These are phyloP conservation scores for Norana najaformis DNA, from an alignment of 2,888 invertebrate species.

Conservation along the genomic window DNA sequence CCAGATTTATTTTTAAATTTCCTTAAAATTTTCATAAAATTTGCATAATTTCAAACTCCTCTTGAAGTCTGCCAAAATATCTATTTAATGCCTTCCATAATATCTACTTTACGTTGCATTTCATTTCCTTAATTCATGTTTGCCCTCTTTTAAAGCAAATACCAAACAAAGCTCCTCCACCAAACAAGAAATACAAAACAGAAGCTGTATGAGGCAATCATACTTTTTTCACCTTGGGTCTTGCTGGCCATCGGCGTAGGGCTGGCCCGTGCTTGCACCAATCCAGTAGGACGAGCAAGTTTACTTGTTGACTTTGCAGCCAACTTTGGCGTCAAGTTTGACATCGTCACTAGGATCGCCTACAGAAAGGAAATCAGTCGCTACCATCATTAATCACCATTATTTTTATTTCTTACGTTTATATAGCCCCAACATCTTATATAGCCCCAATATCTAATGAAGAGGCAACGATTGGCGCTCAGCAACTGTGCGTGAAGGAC, in stretches of 20 bases:
- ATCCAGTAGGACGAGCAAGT: conserved; percentile 30
- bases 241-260: conserved; percentile 7
- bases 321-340: conserved; percentile 19
- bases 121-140: neutral
- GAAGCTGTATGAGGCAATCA: neutral
- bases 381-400: neutral
- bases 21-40: too few species aligned
- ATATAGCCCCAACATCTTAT: too few species aligned
- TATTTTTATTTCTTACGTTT: too few species aligned
- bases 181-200: neutral
- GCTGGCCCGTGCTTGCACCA: neutral
- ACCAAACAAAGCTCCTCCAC: neutral
- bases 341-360: neutral
- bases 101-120: conserved; percentile 2
- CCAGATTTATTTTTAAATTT: too few species aligned
- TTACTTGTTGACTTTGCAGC: conserved; percentile 25
- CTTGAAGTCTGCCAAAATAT: neutral
- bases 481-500: too few species aligned
- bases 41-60: neutral
- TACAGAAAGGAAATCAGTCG: neutral
- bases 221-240: conserved; percentile 35
- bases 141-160: neutral
- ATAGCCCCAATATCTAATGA: too few species aligned
- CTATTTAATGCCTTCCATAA: neutral
- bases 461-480: too few species aligned